Evolutionary conservation across 2,888 invertebrate species (phyloP).

Genomic region (Drosophila colorata): DNA sequence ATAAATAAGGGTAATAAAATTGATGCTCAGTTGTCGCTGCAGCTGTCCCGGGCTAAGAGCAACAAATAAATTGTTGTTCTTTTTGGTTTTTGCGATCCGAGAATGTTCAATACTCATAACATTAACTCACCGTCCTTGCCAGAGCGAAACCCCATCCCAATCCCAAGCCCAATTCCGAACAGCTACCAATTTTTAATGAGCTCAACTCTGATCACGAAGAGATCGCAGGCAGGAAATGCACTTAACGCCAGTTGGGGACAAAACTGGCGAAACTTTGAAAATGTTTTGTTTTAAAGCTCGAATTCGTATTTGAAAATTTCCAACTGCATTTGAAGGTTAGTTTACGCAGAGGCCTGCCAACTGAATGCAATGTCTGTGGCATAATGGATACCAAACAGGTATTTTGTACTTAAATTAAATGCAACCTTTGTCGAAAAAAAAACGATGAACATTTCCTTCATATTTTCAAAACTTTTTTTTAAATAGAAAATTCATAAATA

Average conservation of each 20-base stretch:
- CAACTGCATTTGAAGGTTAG: neutral
- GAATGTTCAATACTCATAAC: constrained; percentile 70
- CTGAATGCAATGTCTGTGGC: no score
- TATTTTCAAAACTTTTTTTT: no score
- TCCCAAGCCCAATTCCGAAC: constrained; percentile 2
- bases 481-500: no score
- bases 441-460: no score
- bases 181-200: constrained; percentile 44
- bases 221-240: constrained; percentile 3
- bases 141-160: constrained; percentile 3
- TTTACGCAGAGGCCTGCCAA: no score
- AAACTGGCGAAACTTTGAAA: neutral
- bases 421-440: no score
- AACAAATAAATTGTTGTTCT: constrained; percentile 59
- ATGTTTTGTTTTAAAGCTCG: neutral
- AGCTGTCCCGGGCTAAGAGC: constrained; percentile 50
- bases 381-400: no score
- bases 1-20: constrained; percentile 79
- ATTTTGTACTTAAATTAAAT: no score
- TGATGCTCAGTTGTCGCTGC: constrained; percentile 76
- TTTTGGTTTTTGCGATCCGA: constrained; percentile 46
- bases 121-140: constrained; percentile 58
- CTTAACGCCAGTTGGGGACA: neutral
- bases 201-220: constrained; percentile 5
- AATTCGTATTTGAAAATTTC: neutral